These are phyloP conservation scores for Coluber constrictor DNA, from an alignment of 2,797 vertebrate species.

Conservation along the genomic window DNA sequence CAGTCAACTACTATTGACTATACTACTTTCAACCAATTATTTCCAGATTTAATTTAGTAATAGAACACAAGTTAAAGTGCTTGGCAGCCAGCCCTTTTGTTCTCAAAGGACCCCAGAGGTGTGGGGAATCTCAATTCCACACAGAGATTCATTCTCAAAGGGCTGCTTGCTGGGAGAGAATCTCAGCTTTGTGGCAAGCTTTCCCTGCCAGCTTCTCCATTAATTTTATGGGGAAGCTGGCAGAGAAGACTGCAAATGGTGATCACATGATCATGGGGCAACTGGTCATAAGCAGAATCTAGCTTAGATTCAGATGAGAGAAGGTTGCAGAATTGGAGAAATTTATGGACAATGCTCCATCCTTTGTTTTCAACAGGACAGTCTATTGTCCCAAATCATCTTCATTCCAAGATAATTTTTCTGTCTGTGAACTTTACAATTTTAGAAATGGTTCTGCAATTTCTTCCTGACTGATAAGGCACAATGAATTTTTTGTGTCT, in stretches of 20 bases:
- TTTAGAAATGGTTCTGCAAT: not conserved
- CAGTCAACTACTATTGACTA: not conserved
- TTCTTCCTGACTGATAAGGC: not conserved
- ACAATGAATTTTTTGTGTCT: not conserved
- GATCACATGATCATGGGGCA: not conserved
- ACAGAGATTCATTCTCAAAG: not conserved
- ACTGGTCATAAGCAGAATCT: not conserved
- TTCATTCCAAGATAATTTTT: not conserved
- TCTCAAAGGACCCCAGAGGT: not conserved
- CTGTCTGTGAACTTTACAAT: not conserved
- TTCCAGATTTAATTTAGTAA: not conserved
- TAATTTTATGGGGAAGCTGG: not conserved
- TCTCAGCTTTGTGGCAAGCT: not conserved
- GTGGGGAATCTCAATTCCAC: not conserved
- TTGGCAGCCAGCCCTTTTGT: not conserved
- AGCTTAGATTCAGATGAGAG: not conserved
- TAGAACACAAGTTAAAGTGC: not conserved
- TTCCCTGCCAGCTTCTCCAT: not conserved
- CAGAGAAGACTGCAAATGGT: not conserved
- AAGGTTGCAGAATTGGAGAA: not conserved
- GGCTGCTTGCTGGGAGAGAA: not conserved
- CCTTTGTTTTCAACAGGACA: not conserved
- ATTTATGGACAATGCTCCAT: not conserved
- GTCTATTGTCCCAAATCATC: not conserved
- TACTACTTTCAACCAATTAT: not conserved